Base-by-base conservation (phyloP, 2,113 vertebrate genomes). In the Astatoreochromis straeleni region DNA sequence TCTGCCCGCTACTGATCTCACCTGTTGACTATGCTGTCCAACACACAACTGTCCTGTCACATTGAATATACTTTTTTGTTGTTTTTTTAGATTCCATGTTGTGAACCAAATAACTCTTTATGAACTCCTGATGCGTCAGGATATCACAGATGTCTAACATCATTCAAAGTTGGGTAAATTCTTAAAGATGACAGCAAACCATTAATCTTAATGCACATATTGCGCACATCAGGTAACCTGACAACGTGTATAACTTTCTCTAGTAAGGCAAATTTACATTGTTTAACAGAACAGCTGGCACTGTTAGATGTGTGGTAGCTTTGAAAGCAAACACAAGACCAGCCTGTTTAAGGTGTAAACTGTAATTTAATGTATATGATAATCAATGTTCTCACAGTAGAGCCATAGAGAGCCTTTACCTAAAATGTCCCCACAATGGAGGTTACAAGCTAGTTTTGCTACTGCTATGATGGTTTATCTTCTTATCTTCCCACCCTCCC, bases 321-420 rank as follows among this genome's bases (percentile, higher is more conserved):
- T 38, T 68, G 19, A 16, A 70, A 70, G n/a, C 35, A 45, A 47
- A 75, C 3, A 1, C 1, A 0, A 75, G 1, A 45, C 0, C 24
- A 26, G 9, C 24, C 9, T 42, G 14, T 47, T 9, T 47, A 29
- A 29, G 9, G 4, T 47, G 68, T 73, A 45, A 73, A 26, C 21
- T 75, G 24, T 75, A 26, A 29, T 75, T 78, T 1, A 78, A 31
- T 5, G 24, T n/a, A 45, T 6, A 73, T 73, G 40, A 12, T 31
- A 17, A 19, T 5, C 3, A 47, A 29, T 47, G 70, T 78, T 29
- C 26, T 3, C 1, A 78, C 70, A 78, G 70, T 49, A 31, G 16
- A 31, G 21, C 68, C 8, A 24, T 45, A 42, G n/a, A 40, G 1
- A 73, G 4, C 3, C 14, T 78, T 19, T 26, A 13, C 16, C 45